Evolutionary conservation across 2,113 vertebrate species (phyloP), one percentile per base, ranked within the genome.

Genomic region (Ginglymostoma cirratum): DNA sequence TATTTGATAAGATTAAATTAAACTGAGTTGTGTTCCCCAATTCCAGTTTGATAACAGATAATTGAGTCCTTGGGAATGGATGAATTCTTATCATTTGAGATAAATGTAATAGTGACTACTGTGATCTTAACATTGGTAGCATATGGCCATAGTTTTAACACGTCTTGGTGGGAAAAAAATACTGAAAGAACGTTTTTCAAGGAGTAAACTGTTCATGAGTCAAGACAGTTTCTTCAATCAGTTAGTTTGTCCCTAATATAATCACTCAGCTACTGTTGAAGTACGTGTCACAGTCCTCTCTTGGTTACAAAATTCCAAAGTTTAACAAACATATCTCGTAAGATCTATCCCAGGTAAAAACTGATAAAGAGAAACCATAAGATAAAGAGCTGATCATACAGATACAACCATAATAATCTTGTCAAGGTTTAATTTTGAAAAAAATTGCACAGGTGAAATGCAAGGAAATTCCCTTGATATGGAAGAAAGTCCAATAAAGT

Each of bases 251-350:
- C 0, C 55, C 10, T 72, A 45, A 95, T 34, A 15, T 95, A 95
- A 95, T 72, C 45, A 52, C 5, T 45, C 42, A 72, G 67, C 94
- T 95, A 95, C 94, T 95, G 94, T 95, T 5, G n/a, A 76, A 95
- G 45, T 48, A 94, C 19, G 24, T 76, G 42, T 95, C 12, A 14
- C 94, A 52, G 45, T 52, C 67, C 38, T 17, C 42, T 12, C 42
- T 95, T 34, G 66, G 61, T 94, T 95, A 95, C 38, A 12, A 95
- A 95, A 52, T 95, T 95, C 94, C 94, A 95, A 95, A 95, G 94
- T 95, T 76, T 52, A 95, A 72, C 42, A 95, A 95, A 45, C 3
- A 23, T 90, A 90, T 61, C 45, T 70, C 42, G 5, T 70, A 76
- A 52, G 92, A 93, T 15, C 17, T 66, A 66, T 92, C 61, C 38